Base-by-base conservation (phyloP, 2,888 invertebrate species). In the Carterocephalus palaemon region DNA sequence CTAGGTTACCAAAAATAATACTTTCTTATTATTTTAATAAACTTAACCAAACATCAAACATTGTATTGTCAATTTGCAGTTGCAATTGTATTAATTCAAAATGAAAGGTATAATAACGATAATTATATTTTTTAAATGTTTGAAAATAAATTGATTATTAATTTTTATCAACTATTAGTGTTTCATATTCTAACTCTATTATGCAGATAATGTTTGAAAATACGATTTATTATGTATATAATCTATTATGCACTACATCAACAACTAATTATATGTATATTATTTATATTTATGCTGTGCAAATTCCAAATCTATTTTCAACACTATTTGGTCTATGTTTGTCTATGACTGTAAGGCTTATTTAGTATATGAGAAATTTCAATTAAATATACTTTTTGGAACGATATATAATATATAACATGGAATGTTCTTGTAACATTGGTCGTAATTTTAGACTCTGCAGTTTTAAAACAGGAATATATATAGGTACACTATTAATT, bases 261-360 rank as follows among this genome's bases (percentile, higher is more conserved):
- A 17, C 23, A 38, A 3, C n/a, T n/a, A n/a, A n/a, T n/a, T n/a
- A n/a, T n/a, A n/a, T n/a, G n/a, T 20, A 32, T 32, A 20, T 13
- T 46, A 40, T 12, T 43, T 29, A 36, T 31, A 31, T 10, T 29
- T 48, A 40, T 29, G 40, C 36, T 36, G 53, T 54, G 57, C 53
- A 47, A 52, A 36, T 49, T 46, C 41, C 43, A 50, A 52, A 38
- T 31, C 24, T 54, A 52, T 48, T 24, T 33, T 36, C 13, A 42
- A 38, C 20, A 22, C 10, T 24, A 40, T 47, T 53, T 52, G 54
- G 52, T 57, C 53, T 53, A 53, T 50, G 41, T 46, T 47, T 39
- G 10, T 38, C 38, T 38, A 20, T 46, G 24, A 29, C 46, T 41
- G 23, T 36, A 42, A 39, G 45, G 37, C 45, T 32, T 13, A 23